Base-by-base conservation (phyloP, 2,113 vertebrate species). In the Melanocharis versteri region DNA sequence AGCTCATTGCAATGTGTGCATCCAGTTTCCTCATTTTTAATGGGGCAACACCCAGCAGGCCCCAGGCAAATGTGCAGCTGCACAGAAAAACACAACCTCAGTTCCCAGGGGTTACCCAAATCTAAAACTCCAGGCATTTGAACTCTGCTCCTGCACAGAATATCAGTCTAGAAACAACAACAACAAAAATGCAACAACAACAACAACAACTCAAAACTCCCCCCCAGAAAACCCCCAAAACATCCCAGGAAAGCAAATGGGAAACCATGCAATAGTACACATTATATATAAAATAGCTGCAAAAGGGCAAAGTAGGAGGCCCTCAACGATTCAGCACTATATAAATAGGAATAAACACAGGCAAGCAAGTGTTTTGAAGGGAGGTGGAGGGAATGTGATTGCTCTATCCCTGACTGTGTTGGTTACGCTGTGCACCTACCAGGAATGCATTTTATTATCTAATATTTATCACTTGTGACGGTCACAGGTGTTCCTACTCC, bases 401-500 rank as follows among this genome's bases (percentile, higher is more conserved):
- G 26, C 26, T 73, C 30, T 58, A 1, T 83, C 39, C 26, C 50
- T 83, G 26, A 15, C 42, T 78, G 58, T 7, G 3, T 10, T 21
- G 13, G 60, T 83, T 88, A 58, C n/a, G 51, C 19, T 35, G 10
- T 40, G 54, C 33, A 57, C 42, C 72, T 70, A 92, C 54, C 54
- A 94, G 24, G 21, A 86, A 65, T 69, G 57, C 48, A 31, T 92
- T 91, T 65, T 87, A 66, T 73, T 91, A 58, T 53, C 69, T 83
- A 95, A 84, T 76, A 89, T 76, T 96, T 91, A 87, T 66, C 66
- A 82, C 62, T 78, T 94, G 73, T 94, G 83, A 83, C 1, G 44
- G 83, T 81, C 56, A 60, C 83, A 91, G 91, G 89, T 96, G 80
- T 91, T 97, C 80, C 85, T 91, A 35, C 61, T 82, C 94, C 89